Base-by-base conservation (phyloP, 2,888 invertebrate genomes). In the Troilus luridus region DNA sequence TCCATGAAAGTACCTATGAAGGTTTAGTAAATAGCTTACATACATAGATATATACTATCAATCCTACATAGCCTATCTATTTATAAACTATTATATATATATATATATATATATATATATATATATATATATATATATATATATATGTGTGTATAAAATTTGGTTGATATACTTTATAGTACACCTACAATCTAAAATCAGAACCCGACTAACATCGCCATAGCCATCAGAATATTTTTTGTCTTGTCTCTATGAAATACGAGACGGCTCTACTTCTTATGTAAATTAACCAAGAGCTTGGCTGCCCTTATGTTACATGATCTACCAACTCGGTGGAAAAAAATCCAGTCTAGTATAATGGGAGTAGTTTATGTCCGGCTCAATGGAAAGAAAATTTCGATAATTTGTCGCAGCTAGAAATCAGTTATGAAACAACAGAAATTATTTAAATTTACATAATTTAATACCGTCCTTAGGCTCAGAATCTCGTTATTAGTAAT, bases 251-350 rank as follows among this genome's bases (percentile, higher is more conserved):
- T 67, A 24, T 67, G 67, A 67, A 67, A 67, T 24, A 67, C 24
- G 24, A 67, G 24, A 67, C 67, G 67, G 24, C 67, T 24, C 67
- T 67, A 67, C 24, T 67, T 67, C 64, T 67, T 24, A 67, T 67
- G 67, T 67, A 67, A 67, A 67, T 67, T 27, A 67, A 24, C 24
- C 24, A 67, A 67, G 67, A 27, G n/a, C n/a, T 24, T 67, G 67
- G 12, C 67, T 67, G 67, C 67, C 67, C 67, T 67, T 67, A 67
- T 67, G 67, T 67, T 67, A 67, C 67, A 67, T 67, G 67, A 67
- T 67, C 67, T 67, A 27, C 67, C 67, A 67, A n/a, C 9, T 24
- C 6, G 14, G 12, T 6, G 11, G 24, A 24, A 67, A 64, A 64
- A 67, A 67, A 10, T 24, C n/a, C n/a, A 67, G n/a, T 24, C 11